Conservation (phyloP, 2,888 invertebrate species). For the Drymonia ruficornis region DNA sequence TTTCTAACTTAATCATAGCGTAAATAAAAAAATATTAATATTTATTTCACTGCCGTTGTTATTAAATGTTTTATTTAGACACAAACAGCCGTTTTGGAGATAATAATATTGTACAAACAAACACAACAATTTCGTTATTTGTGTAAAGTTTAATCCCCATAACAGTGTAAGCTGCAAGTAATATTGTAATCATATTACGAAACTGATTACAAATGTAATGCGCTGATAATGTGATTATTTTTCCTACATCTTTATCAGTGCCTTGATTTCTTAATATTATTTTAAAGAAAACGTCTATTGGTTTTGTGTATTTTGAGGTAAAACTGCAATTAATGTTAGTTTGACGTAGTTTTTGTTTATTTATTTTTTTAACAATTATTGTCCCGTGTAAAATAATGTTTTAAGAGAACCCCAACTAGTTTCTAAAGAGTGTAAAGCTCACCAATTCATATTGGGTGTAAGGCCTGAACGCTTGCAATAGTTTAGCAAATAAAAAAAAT, state of each 20-base stretch:
- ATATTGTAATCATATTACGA: constrained; percentile 34
- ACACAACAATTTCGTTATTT: background rate
- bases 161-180: constrained; percentile 20
- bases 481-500: too few relatives aligned
- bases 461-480: too few relatives aligned
- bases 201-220: constrained; percentile 31
- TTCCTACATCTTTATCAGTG: constrained; percentile 4
- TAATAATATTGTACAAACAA: constrained; percentile 1
- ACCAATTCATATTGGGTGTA: too few relatives aligned
- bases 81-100: background rate
- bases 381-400: too few relatives aligned
- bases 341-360: background rate
- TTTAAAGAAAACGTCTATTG: background rate
- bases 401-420: too few relatives aligned
- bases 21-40: too few relatives aligned
- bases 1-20: too few relatives aligned
- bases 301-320: background rate
- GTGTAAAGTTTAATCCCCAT: constrained; percentile 9
- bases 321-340: background rate
- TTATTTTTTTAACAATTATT: too few relatives aligned
- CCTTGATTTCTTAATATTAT: background rate
- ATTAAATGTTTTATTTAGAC: background rate
- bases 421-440: too few relatives aligned
- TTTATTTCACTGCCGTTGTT: background rate
- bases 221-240: constrained; percentile 11